A percentile compares a stretch with the other conserved stretches of the same genome.
Conservation (phyloP, 2,797 vertebrate genomes). For the Ambastaia sidthimunki region DNA sequence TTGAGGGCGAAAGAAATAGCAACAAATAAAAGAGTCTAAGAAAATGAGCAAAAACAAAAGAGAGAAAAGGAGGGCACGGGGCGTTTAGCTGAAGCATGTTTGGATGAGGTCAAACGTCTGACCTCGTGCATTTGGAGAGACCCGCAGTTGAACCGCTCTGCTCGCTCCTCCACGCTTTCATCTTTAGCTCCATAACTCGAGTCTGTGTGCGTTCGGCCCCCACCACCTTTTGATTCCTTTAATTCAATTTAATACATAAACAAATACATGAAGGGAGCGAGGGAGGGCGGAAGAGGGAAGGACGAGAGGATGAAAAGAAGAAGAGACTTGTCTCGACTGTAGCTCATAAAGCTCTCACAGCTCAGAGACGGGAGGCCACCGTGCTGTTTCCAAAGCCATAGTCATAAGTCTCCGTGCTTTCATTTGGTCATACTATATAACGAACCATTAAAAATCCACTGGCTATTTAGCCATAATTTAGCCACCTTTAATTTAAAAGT, state of each 20-base stretch:
- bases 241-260: conserved; percentile 87
- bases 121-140: conserved; percentile 66
- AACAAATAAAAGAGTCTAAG: conserved; percentile 34
- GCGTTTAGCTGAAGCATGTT: conserved; percentile 58
- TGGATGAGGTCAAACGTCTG: conserved; percentile 60
- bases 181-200: conserved; percentile 77
- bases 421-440: conserved; percentile 48
- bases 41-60: conserved; percentile 47
- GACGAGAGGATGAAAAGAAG: conserved; percentile 64
- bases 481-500: conserved; percentile 54
- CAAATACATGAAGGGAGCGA: conserved; percentile 75
- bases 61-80: conserved; percentile 39
- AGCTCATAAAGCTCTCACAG: conserved; percentile 77
- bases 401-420: conserved; percentile 61
- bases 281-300: conserved; percentile 69
- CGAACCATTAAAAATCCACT: conserved; percentile 42
- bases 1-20: conserved; percentile 46
- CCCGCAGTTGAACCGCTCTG: conserved; percentile 80
- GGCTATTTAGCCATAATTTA: conserved; percentile 56
- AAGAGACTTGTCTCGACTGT: conserved; percentile 60
- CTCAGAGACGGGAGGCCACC: conserved; percentile 77
- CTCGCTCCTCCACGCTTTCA: conserved; percentile 79
- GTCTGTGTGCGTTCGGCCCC: conserved; percentile 75
- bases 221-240: conserved; percentile 84
- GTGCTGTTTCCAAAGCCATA: conserved; percentile 66